These are phyloP conservation scores for Mus spicilegus DNA, from an alignment of 2,113 vertebrate genomes.

Conservation along the genomic window DNA sequence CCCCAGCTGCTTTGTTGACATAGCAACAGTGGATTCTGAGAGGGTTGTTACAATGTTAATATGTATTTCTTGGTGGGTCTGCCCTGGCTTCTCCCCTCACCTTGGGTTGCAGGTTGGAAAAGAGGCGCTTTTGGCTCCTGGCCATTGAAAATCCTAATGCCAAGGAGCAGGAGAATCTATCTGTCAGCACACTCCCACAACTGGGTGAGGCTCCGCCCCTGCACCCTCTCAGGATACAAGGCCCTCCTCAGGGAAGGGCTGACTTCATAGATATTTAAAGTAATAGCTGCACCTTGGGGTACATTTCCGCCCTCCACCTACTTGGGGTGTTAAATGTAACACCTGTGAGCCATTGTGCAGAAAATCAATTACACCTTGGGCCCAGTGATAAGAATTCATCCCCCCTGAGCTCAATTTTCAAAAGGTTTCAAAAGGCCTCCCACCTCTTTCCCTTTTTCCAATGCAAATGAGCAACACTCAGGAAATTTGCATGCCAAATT, in stretches of 20 bases:
- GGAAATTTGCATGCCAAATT: slow-evolving; percentile 82
- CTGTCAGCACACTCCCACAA: neutral
- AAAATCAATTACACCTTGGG: slow-evolving; percentile 81
- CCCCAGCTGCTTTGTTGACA: slow-evolving; percentile 76
- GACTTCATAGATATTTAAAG: slow-evolving; percentile 52
- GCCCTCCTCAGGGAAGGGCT: neutral
- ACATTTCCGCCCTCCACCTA: slow-evolving; percentile 52
- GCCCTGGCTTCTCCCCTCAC: slow-evolving; percentile 40
- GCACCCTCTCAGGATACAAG: neutral
- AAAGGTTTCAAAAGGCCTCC: slow-evolving; percentile 81
- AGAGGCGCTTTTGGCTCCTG: slow-evolving; percentile 64
- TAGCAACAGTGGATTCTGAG: slow-evolving; percentile 76
- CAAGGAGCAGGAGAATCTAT: neutral
- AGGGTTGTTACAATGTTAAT: slow-evolving; percentile 81
- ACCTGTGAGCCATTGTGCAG: slow-evolving; percentile 78
- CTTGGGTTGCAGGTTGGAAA: neutral
- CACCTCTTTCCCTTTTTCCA: slow-evolving; percentile 76
- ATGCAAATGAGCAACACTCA: slow-evolving; percentile 81
- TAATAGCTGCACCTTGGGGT: slow-evolving; percentile 62
- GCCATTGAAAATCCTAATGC: slow-evolving; percentile 34
- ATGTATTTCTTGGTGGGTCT: slow-evolving; percentile 49
- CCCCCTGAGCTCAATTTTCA: slow-evolving; percentile 75
- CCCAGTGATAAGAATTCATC: slow-evolving; percentile 78
- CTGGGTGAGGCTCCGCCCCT: neutral
- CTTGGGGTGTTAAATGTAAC: slow-evolving; percentile 62